Base-by-base conservation (phyloP, 2,113 vertebrate species). In the Eurypyga helias region DNA sequence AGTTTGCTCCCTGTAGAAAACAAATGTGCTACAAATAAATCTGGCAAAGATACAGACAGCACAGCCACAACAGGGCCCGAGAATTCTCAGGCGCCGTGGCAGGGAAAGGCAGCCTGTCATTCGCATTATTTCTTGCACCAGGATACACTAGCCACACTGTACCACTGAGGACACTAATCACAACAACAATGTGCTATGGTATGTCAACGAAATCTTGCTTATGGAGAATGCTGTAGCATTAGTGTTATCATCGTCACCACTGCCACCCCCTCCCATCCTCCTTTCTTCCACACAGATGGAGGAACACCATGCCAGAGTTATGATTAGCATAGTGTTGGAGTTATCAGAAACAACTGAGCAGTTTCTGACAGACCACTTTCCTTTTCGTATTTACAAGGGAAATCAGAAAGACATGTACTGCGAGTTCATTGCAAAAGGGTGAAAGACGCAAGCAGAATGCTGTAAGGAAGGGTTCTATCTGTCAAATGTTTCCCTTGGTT, bases 271-370 rank as follows among this genome's bases (percentile, higher is more conserved):
- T 90, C 72, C 65, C 52, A 55, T 79, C 34, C 57, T 65, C 75
- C 72, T 78, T 83, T 58, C 62, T 75, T 90, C 80, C 66, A 84
- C 65, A 89, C 76, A 94, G 79, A 92, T 90, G 83, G 93, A 93
- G 62, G 65, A 94, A 67, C 29, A 82, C 65, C 0, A 0, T 93
- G 91, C 87, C 89, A 95, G 90, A 87, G 72, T 81, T 87, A 91
- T 55, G 89, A 95, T 96, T 89, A 96, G 61, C 77, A 79, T 38
- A 93, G 94, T 72, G 89, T 75, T 96, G 91, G 51, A 96, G 91
- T 87, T 94, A 92, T 23, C 93, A 92, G 94, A 90, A 95, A 87
- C 80, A 96, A 93, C 52, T 91, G 86, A 94, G 89, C 94, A 91
- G 69, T 15, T 89, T 89, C 83, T 85, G 80, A 93, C 83, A 96